Evolutionary conservation across 2,888 invertebrate genomes (phyloP).

Genomic region (Thymelicus acteon): DNA sequence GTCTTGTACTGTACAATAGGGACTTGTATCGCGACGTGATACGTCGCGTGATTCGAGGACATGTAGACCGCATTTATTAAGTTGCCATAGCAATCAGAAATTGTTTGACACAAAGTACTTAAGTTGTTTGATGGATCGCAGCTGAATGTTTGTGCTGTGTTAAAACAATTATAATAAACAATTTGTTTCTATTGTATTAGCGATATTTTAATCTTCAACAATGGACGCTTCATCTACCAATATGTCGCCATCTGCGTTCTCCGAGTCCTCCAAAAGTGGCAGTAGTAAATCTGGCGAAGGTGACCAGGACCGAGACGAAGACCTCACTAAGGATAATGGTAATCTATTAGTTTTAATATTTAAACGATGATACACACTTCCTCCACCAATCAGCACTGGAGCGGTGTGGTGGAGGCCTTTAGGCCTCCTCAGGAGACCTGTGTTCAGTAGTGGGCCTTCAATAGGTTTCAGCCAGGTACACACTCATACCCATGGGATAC

Average conservation of each 20-base stretch:
- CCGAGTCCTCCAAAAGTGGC: slow-evolving; percentile 62
- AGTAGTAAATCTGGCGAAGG: slow-evolving; percentile 57
- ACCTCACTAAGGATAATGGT: slow-evolving; percentile 74
- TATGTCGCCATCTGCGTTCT: slow-evolving; percentile 62
- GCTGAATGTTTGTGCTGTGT: background rate
- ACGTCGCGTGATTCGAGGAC: no score
- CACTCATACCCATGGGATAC: no score
- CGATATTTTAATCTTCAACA: background rate
- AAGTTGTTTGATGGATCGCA: background rate
- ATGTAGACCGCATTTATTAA: no score
- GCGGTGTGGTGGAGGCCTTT: no score
- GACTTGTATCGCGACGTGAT: no score
- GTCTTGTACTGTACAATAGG: no score
- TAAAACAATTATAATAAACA: background rate
- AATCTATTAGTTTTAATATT: slow-evolving; percentile 15
- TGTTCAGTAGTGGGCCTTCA: no score
- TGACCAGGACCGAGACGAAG: slow-evolving; percentile 55
- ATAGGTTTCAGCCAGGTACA: no score
- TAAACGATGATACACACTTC: no score
- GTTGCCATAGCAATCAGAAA: slow-evolving; percentile 38
- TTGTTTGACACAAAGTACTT: no score
- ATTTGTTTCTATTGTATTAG: background rate
- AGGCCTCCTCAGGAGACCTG: no score
- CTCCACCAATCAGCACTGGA: no score
- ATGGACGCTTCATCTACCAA: slow-evolving; percentile 61